phyloP scores from a whole-genome alignment of 1,140 invertebrate species.

The Ostrea edulis region DNA sequence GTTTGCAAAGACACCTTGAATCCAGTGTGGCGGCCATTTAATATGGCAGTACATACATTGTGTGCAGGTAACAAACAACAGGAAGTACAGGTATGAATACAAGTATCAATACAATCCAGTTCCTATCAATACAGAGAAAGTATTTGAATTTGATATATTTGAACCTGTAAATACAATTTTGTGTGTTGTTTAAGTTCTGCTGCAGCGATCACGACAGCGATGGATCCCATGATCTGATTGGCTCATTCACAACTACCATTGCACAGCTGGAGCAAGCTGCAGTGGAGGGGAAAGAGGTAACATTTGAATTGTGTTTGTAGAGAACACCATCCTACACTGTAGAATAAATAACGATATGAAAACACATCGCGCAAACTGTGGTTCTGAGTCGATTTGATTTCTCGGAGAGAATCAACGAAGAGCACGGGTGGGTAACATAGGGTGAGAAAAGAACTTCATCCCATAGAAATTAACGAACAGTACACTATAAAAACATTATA shows the following conservation, averaged over 20 bases:
- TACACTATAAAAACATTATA: no score
- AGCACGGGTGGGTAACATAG: no score
- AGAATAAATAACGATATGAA: no score
- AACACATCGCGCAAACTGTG: no score
- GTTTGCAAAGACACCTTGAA: slow-evolving; percentile 79
- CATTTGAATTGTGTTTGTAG: neutral
- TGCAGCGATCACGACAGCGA: slow-evolving; percentile 80
- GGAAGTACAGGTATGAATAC: slow-evolving; percentile 68
- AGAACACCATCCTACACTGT: no score
- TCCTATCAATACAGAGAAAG: no score
- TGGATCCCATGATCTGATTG: slow-evolving; percentile 80
- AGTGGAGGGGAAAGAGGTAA: slow-evolving; percentile 21
- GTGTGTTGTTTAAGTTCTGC: slow-evolving; percentile 66
- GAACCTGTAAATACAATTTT: neutral
- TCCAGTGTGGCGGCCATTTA: slow-evolving; percentile 78
- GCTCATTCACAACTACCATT: slow-evolving; percentile 77
- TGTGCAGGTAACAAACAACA: slow-evolving; percentile 77
- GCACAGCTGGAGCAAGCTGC: slow-evolving; percentile 16
- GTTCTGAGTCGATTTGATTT: no score
- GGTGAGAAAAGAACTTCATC: no score
- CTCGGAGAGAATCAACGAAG: no score
- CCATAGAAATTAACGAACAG: no score
- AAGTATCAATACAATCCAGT: no score
- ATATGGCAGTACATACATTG: slow-evolving; percentile 75
- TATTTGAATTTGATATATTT: no score